phyloP scores from a whole-genome alignment of 2,888 invertebrate species.

The Phyllotreta striolata region DNA sequence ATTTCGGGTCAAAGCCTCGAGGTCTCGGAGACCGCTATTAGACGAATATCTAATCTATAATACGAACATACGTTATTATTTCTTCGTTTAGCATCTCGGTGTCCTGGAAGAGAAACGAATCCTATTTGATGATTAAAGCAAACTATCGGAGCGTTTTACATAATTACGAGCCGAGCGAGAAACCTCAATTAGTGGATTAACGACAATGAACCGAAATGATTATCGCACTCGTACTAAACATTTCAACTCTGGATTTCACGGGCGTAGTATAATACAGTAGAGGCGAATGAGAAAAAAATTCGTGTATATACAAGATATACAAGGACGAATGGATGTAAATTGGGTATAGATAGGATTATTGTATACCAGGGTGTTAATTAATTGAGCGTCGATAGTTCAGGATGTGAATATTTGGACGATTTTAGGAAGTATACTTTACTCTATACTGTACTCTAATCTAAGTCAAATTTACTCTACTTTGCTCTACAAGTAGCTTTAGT shows the following conservation, averaged over 20 bases:
- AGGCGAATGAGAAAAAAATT: too few relatives aligned
- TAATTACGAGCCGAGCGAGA: constrained; percentile 51
- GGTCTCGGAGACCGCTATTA: constrained; percentile 19
- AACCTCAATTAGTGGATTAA: constrained; percentile 53
- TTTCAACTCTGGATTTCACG: constrained; percentile 30
- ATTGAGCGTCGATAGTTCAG: too few relatives aligned
- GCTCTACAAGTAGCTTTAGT: too few relatives aligned
- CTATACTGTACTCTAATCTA: too few relatives aligned
- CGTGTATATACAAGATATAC: too few relatives aligned
- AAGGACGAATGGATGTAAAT: too few relatives aligned
- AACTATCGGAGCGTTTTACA: constrained; percentile 51
- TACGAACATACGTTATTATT: background rate
- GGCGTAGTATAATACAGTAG: too few relatives aligned
- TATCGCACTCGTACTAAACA: constrained; percentile 53
- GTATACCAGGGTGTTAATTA: too few relatives aligned
- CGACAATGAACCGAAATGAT: constrained; percentile 54
- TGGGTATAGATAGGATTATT: too few relatives aligned
- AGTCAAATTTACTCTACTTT: too few relatives aligned
- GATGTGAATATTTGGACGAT: too few relatives aligned
- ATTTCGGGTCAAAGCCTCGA: constrained; percentile 23
- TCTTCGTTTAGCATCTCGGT: constrained; percentile 48
- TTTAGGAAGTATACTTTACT: too few relatives aligned
- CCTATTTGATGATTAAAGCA: constrained; percentile 47
- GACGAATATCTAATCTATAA: background rate
- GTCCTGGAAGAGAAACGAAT: constrained; percentile 47